Evolutionary conservation across 2,888 invertebrate species (phyloP), one percentile per base, ranked within the genome.

Genomic region (Hydropsyche betteni): DNA sequence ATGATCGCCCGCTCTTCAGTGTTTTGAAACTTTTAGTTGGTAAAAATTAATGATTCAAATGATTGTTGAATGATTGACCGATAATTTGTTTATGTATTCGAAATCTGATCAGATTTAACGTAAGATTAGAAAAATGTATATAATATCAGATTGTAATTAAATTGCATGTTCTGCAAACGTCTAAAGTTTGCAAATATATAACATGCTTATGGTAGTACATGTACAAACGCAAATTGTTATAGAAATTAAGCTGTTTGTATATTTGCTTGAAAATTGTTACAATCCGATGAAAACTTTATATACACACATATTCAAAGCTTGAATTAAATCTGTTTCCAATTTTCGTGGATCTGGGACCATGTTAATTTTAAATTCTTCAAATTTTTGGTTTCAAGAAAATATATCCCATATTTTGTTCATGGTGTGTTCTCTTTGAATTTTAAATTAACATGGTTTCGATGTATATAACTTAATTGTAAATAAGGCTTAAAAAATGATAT

Each of bases 171-270:
- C n/a, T 33, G 24, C 34, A 64, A 36, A 33, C 10, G 33, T 7
- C 61, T 10, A 6, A 10, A 7, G 10, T 61, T 33, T 10, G 10
- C 34, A 4, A 61, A 44, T 8, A 44, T 61, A 33, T n/a, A 10
- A 33, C 61, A 10, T n/a, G 64, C 64, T 64, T 36, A 12, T 36
- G 34, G 34, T 64, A 36, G 36, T 34, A 36, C 34, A 34, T 64
- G 64, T 64, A 64, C 64, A 64, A 64, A 64, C 36, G 64, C 34
- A 36, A 33, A 33, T 64, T 64, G 64, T 64, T 64, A 64, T 34
- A 64, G 34, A 64, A 10, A 36, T 64, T 64, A 64, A 34, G 64
- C 36, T 36, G 10, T 64, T 64, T 64, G 64, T 64, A 64, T 64
- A 64, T 64, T 64, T 34, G 64, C 64, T 64, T 64, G 12, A 64